These are phyloP conservation scores for Pitta sordida DNA, from an alignment of 2,113 vertebrate genomes.

Conservation along the genomic window DNA sequence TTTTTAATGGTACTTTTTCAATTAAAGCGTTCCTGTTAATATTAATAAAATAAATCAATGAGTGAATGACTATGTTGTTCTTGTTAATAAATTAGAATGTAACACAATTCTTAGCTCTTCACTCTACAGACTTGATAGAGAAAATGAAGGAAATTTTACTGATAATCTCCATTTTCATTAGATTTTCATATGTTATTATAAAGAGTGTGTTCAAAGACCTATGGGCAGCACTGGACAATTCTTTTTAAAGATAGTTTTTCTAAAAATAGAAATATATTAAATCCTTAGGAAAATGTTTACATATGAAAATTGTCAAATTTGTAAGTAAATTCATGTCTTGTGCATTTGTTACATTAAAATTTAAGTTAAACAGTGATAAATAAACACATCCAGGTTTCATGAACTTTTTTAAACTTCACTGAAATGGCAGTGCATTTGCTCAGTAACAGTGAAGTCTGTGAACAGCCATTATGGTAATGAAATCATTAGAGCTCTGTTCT, in stretches of 20 bases:
- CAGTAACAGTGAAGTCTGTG: constrained; percentile 31
- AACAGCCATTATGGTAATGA: constrained; percentile 37
- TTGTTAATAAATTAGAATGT: background rate
- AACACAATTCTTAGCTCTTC: background rate
- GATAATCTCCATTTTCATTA: background rate
- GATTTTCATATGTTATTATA: background rate
- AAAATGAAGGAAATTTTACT: background rate
- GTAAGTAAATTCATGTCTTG: background rate
- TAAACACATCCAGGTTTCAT: background rate
- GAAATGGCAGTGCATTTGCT: background rate
- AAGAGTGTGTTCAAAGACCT: background rate
- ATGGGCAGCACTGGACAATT: background rate
- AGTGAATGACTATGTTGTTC: background rate
- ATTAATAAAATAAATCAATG: background rate
- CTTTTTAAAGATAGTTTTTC: background rate
- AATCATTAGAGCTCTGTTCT: background rate
- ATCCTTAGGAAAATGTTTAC: background rate
- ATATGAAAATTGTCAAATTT: background rate
- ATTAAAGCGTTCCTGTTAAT: background rate
- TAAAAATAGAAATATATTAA: background rate
- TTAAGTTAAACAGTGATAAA: background rate
- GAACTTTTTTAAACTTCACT: background rate
- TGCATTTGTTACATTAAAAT: background rate
- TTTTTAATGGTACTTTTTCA: background rate
- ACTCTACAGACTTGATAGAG: background rate